Percentiles rank a stretch among this genome's conserved stretches.
phyloP scores from a whole-genome alignment of 2,888 invertebrate species.

The Seira sanloemensis region DNA sequence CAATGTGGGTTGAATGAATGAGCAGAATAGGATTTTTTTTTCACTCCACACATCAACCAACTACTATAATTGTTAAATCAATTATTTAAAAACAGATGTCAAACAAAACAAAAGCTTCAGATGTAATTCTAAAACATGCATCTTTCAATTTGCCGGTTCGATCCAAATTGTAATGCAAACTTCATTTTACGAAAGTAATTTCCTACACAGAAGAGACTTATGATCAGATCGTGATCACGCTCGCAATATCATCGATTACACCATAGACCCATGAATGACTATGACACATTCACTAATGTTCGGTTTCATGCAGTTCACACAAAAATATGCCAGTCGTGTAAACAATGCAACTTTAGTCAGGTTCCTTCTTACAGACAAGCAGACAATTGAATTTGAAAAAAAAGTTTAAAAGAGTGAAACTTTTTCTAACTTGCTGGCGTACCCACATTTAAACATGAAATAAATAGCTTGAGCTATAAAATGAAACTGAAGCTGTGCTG shows the following conservation, averaged over 20 bases:
- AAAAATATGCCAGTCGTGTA: too few species aligned
- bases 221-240: neutral
- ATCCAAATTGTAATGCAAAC: too few species aligned
- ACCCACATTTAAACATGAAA: neutral
- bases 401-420: neutral
- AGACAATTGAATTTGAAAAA: too few species aligned
- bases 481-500: neutral
- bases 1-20: conserved; percentile 1
- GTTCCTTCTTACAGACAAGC: too few species aligned
- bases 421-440: neutral
- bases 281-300: too few species aligned
- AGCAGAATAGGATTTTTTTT: neutral
- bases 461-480: neutral
- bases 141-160: neutral
- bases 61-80: conserved; percentile 2
- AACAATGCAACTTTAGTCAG: too few species aligned
- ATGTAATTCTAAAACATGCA: neutral
- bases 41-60: neutral
- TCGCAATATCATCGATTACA: neutral
- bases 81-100: conserved; percentile 48
- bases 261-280: too few species aligned
- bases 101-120: conserved; percentile 29
- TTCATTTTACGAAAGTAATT: too few species aligned
- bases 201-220: neutral
- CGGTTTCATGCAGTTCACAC: too few species aligned